Evolutionary conservation across 1,140 invertebrate species (phyloP).

Genomic region (Magallana angulata): DNA sequence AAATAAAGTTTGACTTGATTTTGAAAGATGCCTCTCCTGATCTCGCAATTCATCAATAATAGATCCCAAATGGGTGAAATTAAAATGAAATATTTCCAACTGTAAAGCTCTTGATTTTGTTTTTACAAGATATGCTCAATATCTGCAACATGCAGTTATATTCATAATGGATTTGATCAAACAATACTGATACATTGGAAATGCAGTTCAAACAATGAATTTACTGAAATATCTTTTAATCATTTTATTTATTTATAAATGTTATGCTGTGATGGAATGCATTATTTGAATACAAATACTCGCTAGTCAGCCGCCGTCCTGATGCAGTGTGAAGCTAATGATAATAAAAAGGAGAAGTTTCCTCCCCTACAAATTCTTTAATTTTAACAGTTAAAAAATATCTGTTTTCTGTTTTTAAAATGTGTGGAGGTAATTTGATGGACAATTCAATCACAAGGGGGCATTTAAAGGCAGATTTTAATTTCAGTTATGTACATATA

Average conservation of each 20-base stretch:
- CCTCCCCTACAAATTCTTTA: no score
- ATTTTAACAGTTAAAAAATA: background rate
- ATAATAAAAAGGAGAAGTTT: background rate
- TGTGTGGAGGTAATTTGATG: background rate
- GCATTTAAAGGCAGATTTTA: no score
- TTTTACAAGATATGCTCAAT: no score
- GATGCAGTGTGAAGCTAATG: slow-evolving; percentile 24
- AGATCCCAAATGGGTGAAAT: no score
- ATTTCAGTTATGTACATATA: no score
- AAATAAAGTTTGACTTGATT: no score
- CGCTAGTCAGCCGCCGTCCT: background rate
- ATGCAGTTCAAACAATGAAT: background rate
- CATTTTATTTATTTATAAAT: background rate
- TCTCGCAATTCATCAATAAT: no score
- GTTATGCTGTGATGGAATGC: slow-evolving; percentile 12
- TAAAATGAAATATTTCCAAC: no score
- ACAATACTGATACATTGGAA: background rate
- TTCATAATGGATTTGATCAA: no score
- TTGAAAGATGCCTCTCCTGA: no score
- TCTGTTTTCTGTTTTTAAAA: background rate
- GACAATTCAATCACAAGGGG: background rate
- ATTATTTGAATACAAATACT: background rate
- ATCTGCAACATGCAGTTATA: no score
- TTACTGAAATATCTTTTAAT: background rate
- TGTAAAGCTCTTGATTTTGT: no score